Evolutionary conservation across 92 coral and sea anemone species (phyloP).

Genomic region (Zoanthus sociatus): DNA sequence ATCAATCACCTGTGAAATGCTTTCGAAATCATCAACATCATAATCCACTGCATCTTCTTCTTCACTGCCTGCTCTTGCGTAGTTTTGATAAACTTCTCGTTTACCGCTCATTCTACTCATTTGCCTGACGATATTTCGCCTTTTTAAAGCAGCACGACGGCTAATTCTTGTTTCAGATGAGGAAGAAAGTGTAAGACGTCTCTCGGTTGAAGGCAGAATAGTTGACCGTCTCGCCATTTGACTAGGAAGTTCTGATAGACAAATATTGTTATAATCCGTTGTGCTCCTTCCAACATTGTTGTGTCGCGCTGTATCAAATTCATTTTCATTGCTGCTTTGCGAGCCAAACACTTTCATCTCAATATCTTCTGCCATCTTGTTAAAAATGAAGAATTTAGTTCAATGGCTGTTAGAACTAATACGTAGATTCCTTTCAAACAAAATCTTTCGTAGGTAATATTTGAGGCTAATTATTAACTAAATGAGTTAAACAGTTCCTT

Average conservation of each 20-base stretch:
- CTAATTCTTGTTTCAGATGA: neutral
- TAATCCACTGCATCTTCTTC: slow-evolving; percentile 16
- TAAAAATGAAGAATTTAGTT: neutral
- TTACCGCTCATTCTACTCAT: neutral
- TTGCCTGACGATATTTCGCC: slow-evolving; percentile 20
- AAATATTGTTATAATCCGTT: neutral
- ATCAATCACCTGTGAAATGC: slow-evolving; percentile 62
- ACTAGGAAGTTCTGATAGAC: slow-evolving; percentile 76
- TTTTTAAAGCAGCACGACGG: slow-evolving; percentile 31
- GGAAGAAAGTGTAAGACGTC: neutral
- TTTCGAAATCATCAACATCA: slow-evolving; percentile 47
- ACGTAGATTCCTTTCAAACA: too few relatives aligned
- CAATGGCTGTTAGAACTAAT: too few relatives aligned
- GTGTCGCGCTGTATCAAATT: neutral
- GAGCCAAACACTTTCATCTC: slow-evolving; percentile 15
- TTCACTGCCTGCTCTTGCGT: slow-evolving; percentile 27
- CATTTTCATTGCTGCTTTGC: neutral
- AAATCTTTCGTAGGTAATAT: too few relatives aligned
- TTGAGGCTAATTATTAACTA: too few relatives aligned
- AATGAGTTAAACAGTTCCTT: too few relatives aligned
- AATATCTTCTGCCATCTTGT: slow-evolving; percentile 45
- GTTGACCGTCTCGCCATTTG: slow-evolving; percentile 74
- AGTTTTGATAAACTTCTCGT: slow-evolving; percentile 2
- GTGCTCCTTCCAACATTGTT: neutral
- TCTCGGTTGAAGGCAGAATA: slow-evolving; percentile 29